Evolutionary conservation across 2,113 vertebrate species (phyloP).

Genomic region (Myiopsitta monachus): DNA sequence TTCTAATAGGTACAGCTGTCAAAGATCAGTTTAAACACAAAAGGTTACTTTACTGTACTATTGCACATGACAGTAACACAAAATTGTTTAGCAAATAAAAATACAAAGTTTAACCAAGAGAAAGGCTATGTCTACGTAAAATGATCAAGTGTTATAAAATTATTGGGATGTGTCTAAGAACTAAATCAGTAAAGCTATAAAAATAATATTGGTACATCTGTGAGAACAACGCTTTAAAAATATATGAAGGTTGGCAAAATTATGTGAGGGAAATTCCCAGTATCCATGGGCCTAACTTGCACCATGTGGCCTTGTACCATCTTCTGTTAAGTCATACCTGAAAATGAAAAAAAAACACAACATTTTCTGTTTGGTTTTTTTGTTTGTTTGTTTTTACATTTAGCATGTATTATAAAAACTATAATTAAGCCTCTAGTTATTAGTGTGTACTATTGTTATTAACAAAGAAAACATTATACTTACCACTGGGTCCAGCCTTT

Average conservation of each 20-base stretch:
- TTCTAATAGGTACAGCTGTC: neutral
- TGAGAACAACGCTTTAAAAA: slow-evolving; percentile 37
- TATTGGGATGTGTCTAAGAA: slow-evolving; percentile 45
- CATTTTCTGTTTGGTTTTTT: neutral
- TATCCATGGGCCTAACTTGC: slow-evolving; percentile 68
- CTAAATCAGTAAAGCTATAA: slow-evolving; percentile 74
- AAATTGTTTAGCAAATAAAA: slow-evolving; percentile 66
- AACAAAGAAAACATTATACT: slow-evolving; percentile 19
- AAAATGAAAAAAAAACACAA: neutral
- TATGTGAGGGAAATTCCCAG: neutral
- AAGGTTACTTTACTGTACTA: slow-evolving; percentile 34
- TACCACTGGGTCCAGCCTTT: slow-evolving; percentile 94
- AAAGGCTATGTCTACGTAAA: slow-evolving; percentile 66
- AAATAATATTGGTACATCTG: slow-evolving; percentile 73
- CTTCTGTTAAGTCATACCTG: slow-evolving; percentile 94
- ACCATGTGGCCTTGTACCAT: slow-evolving; percentile 75
- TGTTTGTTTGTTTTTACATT: neutral
- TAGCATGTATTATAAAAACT: neutral
- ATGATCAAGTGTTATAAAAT: slow-evolving; percentile 68
- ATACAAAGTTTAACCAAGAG: slow-evolving; percentile 54
- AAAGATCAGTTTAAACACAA: slow-evolving; percentile 28
- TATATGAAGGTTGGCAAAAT: slow-evolving; percentile 44
- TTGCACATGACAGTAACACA: slow-evolving; percentile 62
- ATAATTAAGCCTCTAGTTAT: neutral
- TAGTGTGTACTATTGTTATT: neutral